Base-by-base conservation (phyloP, 1,140 invertebrate species). In the Drosophila bocki region DNA sequence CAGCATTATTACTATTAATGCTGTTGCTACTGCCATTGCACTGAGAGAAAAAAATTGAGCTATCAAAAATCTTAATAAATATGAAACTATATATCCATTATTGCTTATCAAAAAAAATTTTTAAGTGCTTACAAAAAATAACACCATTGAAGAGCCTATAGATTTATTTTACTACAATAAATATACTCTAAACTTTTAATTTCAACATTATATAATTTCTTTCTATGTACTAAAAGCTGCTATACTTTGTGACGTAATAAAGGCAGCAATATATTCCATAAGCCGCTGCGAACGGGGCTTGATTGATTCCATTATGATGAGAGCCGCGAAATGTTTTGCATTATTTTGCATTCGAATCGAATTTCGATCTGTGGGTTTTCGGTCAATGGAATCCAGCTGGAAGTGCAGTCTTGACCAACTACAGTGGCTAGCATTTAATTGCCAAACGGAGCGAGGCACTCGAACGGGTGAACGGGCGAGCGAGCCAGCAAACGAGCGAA, bases 311-410 rank as follows among this genome's bases (percentile, higher is more conserved):
- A 75, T 85, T 67, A 78, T 70, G 74, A 62, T 29, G 75, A 67
- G 56, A 56, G 74, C 69, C 42, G 62, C 50, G 53, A 80, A 68
- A 64, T 64, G 68, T n/a, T 78, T 78, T 70, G 56, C 72, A 85
- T 87, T 91, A 82, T 90, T 90, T 91, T 91, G 79, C 86, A 82
- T 87, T 87, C 79, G 37, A 44, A 60, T n/a, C 54, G 32, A 87
- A 78, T 71, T 77, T 75, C 48, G 45, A 88, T 75, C 54, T 61
- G 72, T 53, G 41, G 26, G 44, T 74, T 85, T 64, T 61, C 68
- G 65, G 75, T 76, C 53, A 75, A 60, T 78, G 74, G 60, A 60
- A 75, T 37, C 50, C 45, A 77, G 48, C 75, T 17, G 58, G 57
- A 67, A 78, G 51, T 72, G 62, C 75, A 80, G 64, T 62, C 62